phyloP scores from a whole-genome alignment of 2,113 vertebrate species.

The Melospiza georgiana region DNA sequence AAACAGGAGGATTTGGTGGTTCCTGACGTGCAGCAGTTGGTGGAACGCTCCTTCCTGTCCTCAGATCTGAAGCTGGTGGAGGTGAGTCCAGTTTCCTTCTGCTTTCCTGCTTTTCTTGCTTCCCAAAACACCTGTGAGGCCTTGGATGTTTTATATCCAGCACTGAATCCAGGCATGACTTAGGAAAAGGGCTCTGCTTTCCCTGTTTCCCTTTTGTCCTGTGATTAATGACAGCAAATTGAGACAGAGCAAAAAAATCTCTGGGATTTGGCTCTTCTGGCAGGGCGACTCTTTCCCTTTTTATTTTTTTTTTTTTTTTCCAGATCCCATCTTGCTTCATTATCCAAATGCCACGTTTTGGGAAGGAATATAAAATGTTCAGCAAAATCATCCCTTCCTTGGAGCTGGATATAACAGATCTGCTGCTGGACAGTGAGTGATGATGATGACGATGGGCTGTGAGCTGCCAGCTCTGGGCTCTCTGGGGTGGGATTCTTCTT shows the following conservation, averaged over 20 bases:
- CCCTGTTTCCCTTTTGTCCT: background rate
- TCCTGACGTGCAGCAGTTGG: slow-evolving; percentile 86
- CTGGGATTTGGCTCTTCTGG: background rate
- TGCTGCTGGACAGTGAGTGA: slow-evolving; percentile 83
- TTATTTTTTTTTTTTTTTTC: background rate
- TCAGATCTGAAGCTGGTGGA: slow-evolving; percentile 82
- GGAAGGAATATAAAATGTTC: slow-evolving; percentile 94
- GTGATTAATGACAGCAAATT: background rate
- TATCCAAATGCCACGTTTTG: slow-evolving; percentile 91
- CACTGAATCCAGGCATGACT: background rate
- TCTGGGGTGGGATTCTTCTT: background rate
- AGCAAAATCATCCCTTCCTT: slow-evolving; percentile 89
- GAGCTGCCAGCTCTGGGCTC: background rate
- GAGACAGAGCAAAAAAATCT: background rate
- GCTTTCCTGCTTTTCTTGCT: background rate
- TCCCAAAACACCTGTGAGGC: background rate
- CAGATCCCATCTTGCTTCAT: slow-evolving; percentile 91
- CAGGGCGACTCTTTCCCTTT: background rate
- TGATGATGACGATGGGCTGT: fast-evolving
- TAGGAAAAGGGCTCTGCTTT: background rate
- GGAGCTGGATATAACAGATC: slow-evolving; percentile 86
- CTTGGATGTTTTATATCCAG: background rate
- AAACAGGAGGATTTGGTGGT: slow-evolving; percentile 84
- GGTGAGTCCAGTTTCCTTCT: slow-evolving; percentile 61
- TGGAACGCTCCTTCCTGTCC: slow-evolving; percentile 86